phyloP scores from a whole-genome alignment of 2,888 invertebrate species.

The Drosophila cognata region DNA sequence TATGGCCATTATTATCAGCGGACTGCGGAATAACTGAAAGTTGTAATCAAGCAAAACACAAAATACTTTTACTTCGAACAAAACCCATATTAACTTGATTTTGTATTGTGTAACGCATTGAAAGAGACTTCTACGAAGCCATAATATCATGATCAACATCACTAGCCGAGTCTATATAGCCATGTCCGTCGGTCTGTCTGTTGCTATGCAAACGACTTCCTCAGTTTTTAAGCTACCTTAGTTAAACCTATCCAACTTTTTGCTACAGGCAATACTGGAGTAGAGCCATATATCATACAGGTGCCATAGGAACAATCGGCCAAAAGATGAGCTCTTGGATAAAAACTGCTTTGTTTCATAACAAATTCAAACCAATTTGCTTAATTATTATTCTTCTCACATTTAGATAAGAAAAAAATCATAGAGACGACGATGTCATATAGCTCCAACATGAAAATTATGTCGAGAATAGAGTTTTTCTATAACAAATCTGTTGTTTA shows the following conservation, averaged over 20 bases:
- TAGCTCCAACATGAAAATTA: background rate
- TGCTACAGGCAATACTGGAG: background rate
- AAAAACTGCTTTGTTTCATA: background rate
- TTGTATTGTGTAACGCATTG: too few species aligned
- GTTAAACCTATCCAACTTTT: background rate
- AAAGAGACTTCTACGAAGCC: background rate
- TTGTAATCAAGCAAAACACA: background rate
- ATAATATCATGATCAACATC: background rate
- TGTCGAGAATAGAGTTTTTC: background rate
- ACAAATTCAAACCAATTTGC: background rate
- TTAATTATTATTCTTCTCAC: background rate
- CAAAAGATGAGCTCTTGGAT: background rate
- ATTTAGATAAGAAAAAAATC: background rate
- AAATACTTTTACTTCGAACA: background rate
- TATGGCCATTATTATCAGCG: background rate
- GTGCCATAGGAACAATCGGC: background rate
- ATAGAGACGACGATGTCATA: background rate
- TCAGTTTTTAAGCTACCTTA: too few species aligned
- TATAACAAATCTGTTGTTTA: too few species aligned
- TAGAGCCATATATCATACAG: background rate
- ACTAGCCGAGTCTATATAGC: background rate
- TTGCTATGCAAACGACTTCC: background rate
- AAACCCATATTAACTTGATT: background rate
- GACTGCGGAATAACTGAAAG: background rate
- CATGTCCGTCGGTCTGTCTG: background rate